Conservation (phyloP, 2,797 vertebrate species). For the Sebastes variabilis region DNA sequence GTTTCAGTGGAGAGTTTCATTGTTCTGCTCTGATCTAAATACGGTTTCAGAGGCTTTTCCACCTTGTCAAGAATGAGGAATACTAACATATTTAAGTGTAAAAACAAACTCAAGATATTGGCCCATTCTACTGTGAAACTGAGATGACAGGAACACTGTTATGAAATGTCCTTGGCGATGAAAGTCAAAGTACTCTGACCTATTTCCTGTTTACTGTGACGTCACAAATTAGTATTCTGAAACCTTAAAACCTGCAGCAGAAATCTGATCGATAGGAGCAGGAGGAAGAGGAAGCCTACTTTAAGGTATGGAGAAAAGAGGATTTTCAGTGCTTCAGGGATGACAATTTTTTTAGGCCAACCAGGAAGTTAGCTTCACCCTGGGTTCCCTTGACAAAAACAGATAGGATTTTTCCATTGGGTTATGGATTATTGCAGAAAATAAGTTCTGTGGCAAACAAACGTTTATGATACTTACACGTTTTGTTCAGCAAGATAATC, state of each 20-base stretch:
- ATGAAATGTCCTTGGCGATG: slow-evolving; percentile 15
- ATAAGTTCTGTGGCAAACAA: too few relatives aligned
- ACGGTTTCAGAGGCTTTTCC: background rate
- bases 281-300: background rate
- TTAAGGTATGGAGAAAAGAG: background rate
- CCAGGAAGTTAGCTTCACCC: too few relatives aligned
- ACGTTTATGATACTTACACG: too few relatives aligned
- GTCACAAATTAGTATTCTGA: slow-evolving; percentile 19
- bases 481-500: too few relatives aligned
- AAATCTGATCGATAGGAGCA: background rate
- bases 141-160: slow-evolving; percentile 1
- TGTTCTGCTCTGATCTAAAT: background rate
- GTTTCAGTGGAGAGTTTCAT: background rate
- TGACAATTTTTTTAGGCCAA: too few relatives aligned
- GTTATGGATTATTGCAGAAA: too few relatives aligned
- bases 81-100: background rate
- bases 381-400: too few relatives aligned
- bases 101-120: background rate
- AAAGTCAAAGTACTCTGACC: background rate
- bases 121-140: background rate
- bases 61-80: background rate
- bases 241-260: slow-evolving; percentile 5
- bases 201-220: background rate
- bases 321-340: background rate
- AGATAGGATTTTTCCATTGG: too few relatives aligned